These are phyloP conservation scores for Sebastes ruberrimus DNA, from an alignment of 2,797 vertebrate species.

Conservation along the genomic window DNA sequence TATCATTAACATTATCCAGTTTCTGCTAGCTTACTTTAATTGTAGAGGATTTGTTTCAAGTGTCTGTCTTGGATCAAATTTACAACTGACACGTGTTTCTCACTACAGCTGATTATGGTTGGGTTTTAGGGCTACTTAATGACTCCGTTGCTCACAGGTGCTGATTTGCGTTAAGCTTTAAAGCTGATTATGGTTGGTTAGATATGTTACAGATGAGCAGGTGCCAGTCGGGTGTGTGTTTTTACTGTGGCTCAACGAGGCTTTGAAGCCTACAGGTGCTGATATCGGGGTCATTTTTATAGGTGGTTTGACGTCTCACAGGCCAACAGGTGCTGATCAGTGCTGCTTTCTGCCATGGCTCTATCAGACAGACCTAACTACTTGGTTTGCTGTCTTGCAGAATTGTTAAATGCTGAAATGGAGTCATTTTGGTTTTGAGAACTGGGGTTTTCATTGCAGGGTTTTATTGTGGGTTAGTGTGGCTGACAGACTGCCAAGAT, in stretches of 20 bases:
- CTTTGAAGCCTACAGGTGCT: constrained; percentile 63
- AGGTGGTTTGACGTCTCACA: constrained; percentile 30
- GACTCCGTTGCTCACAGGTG: constrained; percentile 44
- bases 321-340: constrained; percentile 48
- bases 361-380: constrained; percentile 13
- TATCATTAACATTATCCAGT: not conserved
- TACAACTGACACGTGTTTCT: constrained; percentile 11
- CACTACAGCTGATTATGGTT: not conserved
- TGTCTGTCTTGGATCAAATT: constrained; percentile 21
- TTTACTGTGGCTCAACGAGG: constrained; percentile 23
- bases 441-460: not conserved
- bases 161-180: constrained; percentile 50
- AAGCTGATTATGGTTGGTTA: constrained; percentile 49
- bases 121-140: constrained; percentile 7
- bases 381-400: constrained; percentile 6
- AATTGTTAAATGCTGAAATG: constrained; percentile 11
- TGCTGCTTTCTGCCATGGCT: not conserved
- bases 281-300: constrained; percentile 38
- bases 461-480: constrained; percentile 42
- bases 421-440: constrained; percentile 22
- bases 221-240: constrained; percentile 38
- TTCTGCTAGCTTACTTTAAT: constrained; percentile 16
- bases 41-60: not conserved
- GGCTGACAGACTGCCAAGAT: constrained; percentile 41
- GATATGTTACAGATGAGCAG: constrained; percentile 58